phyloP scores from a whole-genome alignment of 2,113 vertebrate genomes.

The Equus quagga region DNA sequence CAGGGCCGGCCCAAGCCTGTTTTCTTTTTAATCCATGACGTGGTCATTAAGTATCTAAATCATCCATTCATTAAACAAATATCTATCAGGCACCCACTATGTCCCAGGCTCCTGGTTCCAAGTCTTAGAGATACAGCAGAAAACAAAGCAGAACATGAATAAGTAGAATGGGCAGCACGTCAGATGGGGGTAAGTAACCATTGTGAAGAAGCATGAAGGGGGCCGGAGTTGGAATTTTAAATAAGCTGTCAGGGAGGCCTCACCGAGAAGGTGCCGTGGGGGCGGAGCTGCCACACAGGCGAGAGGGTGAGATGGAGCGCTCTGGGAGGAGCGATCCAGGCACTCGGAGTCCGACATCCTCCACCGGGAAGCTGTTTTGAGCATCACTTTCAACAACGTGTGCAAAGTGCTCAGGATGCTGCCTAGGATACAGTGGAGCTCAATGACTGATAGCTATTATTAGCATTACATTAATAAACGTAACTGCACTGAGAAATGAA shows the following conservation, averaged over 20 bases:
- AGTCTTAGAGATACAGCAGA: not conserved
- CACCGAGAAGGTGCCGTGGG: not conserved
- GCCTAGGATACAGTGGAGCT: not conserved
- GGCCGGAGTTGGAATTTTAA: not conserved
- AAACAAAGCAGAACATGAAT: not conserved
- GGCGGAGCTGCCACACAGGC: not conserved
- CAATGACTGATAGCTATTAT: not conserved
- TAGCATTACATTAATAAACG: not conserved
- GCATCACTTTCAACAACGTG: not conserved
- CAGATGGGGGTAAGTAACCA: not conserved
- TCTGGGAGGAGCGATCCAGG: rapidly evolving
- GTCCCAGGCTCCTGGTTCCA: not conserved
- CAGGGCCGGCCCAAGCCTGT: not conserved
- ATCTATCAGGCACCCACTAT: not conserved
- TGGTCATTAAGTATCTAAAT: not conserved
- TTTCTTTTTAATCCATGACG: not conserved
- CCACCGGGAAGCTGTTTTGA: not conserved
- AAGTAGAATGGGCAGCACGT: not conserved
- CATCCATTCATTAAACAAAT: not conserved
- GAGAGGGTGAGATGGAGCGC: not conserved
- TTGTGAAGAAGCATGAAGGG: not conserved
- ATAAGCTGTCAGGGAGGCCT: not conserved
- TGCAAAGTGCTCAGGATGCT: not conserved
- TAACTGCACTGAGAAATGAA: not conserved
- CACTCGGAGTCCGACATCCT: not conserved